Percentiles rank a stretch among this genome's conserved stretches.
Conservation (phyloP, 2,888 invertebrate species). For the Hirtodrosophila confusa region DNA sequence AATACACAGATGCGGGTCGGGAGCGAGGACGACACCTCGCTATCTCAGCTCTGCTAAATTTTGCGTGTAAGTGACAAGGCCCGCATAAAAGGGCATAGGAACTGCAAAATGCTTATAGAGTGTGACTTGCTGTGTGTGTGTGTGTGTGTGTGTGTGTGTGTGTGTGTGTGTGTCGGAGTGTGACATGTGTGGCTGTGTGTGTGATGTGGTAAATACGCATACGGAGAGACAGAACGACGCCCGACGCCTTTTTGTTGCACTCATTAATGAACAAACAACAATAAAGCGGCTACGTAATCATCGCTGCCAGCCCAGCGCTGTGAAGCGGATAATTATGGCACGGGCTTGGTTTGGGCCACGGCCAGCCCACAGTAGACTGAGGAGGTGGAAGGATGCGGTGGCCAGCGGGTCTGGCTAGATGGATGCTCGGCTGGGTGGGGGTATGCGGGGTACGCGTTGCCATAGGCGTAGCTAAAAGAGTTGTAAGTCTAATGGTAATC, state of each 20-base stretch:
- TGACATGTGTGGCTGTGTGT: conserved; percentile 25
- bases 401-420: conserved; percentile 19
- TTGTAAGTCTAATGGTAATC: conserved; percentile 33
- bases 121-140: conserved; percentile 25
- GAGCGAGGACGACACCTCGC: conserved; percentile 60
- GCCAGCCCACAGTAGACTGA: background rate
- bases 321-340: conserved; percentile 72
- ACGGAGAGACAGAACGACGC: conserved; percentile 23
- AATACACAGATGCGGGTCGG: conserved; percentile 44
- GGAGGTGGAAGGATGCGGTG: conserved; percentile 16
- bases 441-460: conserved; percentile 21
- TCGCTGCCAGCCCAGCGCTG: conserved; percentile 66
- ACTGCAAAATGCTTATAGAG: conserved; percentile 53
- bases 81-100: conserved; percentile 67
- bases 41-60: conserved; percentile 75
- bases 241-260: conserved; percentile 67
- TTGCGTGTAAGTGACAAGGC: conserved; percentile 77
- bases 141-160: conserved; percentile 19
- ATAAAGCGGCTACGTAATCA: conserved; percentile 63
- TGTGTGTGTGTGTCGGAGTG: conserved; percentile 13
- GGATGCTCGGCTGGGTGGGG: conserved; percentile 16
- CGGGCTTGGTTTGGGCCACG: conserved; percentile 15
- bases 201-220: conserved; percentile 26
- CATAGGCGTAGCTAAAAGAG: conserved; percentile 48
- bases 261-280: conserved; percentile 77